A percentile compares a stretch with the other conserved stretches of the same genome.
Evolutionary conservation across 64 coral and sea anemone genomes (phyloP).

Genomic region (Montipora capricornis): DNA sequence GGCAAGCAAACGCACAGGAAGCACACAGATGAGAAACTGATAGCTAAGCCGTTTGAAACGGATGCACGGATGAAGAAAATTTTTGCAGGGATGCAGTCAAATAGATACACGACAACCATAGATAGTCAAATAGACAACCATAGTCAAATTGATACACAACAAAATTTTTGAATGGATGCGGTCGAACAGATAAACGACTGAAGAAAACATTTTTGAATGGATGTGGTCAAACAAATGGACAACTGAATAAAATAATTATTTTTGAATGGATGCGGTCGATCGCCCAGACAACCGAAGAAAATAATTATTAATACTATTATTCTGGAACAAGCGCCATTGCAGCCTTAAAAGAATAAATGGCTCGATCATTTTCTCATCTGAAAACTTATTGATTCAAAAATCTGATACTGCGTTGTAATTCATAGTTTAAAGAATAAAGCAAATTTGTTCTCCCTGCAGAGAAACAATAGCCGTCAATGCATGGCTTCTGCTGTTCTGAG

Average conservation of each 20-base stretch:
- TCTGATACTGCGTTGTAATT: not conserved
- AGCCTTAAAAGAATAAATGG: slow-evolving; percentile 12
- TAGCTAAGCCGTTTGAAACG: too few species aligned
- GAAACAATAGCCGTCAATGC: not conserved
- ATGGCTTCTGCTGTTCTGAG: not conserved
- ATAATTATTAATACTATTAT: not conserved
- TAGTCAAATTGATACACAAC: not conserved
- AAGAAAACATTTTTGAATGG: not conserved
- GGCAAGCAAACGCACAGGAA: too few species aligned
- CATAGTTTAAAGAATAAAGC: slow-evolving; percentile 6
- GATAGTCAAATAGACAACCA: not conserved
- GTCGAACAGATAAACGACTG: not conserved
- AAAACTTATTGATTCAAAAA: not conserved
- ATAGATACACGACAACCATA: too few species aligned
- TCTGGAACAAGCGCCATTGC: not conserved
- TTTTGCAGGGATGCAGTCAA: too few species aligned
- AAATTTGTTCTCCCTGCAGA: not conserved
- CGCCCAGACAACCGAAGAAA: too few species aligned
- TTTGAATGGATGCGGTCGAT: not conserved
- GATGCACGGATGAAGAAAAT: too few species aligned
- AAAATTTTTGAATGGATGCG: not conserved
- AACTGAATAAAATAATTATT: not conserved
- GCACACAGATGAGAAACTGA: too few species aligned
- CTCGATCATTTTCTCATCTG: slow-evolving; percentile 16
- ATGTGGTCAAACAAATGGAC: not conserved